phyloP scores from a whole-genome alignment of 1,140 invertebrate species.

The Notospermus geniculatus region DNA sequence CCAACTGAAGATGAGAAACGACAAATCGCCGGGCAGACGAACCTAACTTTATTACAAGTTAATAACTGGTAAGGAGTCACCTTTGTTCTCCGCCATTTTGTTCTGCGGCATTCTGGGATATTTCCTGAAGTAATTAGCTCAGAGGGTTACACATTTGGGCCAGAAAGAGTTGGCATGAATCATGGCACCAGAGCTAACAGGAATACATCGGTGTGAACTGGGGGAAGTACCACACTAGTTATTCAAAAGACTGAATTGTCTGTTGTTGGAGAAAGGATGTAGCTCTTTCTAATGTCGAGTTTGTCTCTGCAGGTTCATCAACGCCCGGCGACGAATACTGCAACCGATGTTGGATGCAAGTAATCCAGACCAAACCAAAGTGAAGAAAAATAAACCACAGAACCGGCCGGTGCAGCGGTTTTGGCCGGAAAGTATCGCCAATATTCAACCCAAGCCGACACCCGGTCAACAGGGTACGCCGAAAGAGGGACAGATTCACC shows the following conservation, averaged over 20 bases:
- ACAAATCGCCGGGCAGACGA: conserved; percentile 80
- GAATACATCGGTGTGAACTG: too few relatives aligned
- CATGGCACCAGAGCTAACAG: too few relatives aligned
- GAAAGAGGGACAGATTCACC: neutral
- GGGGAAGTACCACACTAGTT: too few relatives aligned
- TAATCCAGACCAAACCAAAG: conserved; percentile 47
- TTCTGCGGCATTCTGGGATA: too few relatives aligned
- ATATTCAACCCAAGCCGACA: conserved; percentile 49
- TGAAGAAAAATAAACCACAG: conserved; percentile 48
- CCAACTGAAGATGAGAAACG: conserved; percentile 91
- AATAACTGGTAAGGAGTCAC: conserved; percentile 58
- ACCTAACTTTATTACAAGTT: conserved; percentile 70
- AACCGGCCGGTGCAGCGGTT: conserved; percentile 60
- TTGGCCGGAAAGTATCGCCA: conserved; percentile 63
- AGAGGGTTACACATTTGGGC: too few relatives aligned
- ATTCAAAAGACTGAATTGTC: too few relatives aligned
- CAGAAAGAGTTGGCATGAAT: too few relatives aligned
- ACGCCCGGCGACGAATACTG: conserved; percentile 85
- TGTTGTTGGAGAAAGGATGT: too few relatives aligned
- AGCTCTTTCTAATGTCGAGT: too few relatives aligned
- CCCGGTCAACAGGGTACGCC: conserved; percentile 1
- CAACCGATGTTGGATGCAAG: conserved; percentile 70
- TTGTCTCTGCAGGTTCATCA: conserved; percentile 82
- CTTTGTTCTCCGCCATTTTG: too few relatives aligned
- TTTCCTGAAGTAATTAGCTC: too few relatives aligned